Base-by-base conservation (phyloP, 1,140 invertebrate species). In the Drosophila azteca region DNA sequence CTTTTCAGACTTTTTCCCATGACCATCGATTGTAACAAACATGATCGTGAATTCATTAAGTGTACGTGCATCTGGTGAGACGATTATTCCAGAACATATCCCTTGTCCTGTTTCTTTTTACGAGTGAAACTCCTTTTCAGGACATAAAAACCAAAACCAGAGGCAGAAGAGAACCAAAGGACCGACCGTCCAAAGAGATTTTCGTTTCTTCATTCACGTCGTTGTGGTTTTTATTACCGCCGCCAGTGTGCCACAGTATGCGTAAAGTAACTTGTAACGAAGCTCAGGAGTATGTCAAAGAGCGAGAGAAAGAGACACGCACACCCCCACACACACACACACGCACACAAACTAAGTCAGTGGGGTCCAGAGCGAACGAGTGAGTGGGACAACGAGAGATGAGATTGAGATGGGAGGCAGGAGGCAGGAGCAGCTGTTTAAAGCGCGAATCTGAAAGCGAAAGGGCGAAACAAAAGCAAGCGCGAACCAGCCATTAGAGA, bases 261-360 rank as follows among this genome's bases (percentile, higher is more conserved):
- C 82, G 82, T 87, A 77, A 84, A 85, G 77, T 81, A 85, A 84
- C 68, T 81, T 81, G 81, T 77, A 84, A 84, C 81, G 73, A 73
- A 65, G 69, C 72, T 60, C 13, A 26, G 51, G 70, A 74, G 71
- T 74, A 49, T 55, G 70, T 66, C 65, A 60, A 65, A 41, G 50
- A 26, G 50, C 11, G 35, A 59, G 6, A 71, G 53, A 55, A 15
- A 13, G n/a, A 4, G 24, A 31, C 51, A 62, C 35, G 3, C 35
- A 39, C 35, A 39, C 29, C 62, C 26, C 46, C 31, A 31, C 31
- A 31, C 2, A 39, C 35, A 26, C 24, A 26, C 17, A 20, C 17
- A 20, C 17, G 1, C 0, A 20, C 17, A 20, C 17, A 20, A 20
- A 20, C 17, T 3, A 2, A 39, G 35, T 5, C 35, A 39, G 35